These are phyloP conservation scores for Anhinga anhinga DNA, from an alignment of 2,113 vertebrate species.

Conservation along the genomic window DNA sequence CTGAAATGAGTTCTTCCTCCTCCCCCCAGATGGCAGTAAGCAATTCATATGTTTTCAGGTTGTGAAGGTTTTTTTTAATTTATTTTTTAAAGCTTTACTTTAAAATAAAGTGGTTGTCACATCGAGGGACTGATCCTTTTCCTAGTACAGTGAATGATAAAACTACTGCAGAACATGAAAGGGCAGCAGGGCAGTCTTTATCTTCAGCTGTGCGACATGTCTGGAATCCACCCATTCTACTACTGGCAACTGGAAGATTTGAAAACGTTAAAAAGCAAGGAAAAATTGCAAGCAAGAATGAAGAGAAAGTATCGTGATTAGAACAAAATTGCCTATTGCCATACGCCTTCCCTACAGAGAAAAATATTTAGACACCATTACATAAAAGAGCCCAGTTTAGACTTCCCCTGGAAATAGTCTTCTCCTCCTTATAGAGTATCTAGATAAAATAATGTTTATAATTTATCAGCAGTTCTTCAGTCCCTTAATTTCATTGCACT, in stretches of 20 bases:
- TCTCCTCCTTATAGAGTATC: neutral
- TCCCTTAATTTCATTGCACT: neutral
- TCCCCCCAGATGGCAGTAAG: neutral
- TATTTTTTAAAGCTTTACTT: neutral
- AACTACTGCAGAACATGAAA: neutral
- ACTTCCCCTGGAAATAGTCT: neutral
- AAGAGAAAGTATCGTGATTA: slow-evolving; percentile 45
- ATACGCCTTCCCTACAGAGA: slow-evolving; percentile 28
- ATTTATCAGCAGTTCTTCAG: neutral
- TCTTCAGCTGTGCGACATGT: neutral
- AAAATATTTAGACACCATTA: neutral
- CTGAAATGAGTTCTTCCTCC: neutral
- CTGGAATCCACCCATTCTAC: neutral
- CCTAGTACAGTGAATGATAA: neutral
- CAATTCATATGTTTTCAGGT: neutral
- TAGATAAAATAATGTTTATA: slow-evolving; percentile 22
- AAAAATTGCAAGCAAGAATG: slow-evolving; percentile 16
- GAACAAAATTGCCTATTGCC: neutral
- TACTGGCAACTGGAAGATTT: neutral
- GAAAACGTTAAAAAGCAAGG: slow-evolving; percentile 23
- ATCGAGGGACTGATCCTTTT: neutral
- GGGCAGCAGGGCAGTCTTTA: neutral
- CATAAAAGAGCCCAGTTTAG: neutral
- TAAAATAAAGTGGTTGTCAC: neutral
- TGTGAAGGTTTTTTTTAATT: neutral